Evolutionary conservation across 2,113 vertebrate species (phyloP).

Genomic region (Laticauda colubrina): DNA sequence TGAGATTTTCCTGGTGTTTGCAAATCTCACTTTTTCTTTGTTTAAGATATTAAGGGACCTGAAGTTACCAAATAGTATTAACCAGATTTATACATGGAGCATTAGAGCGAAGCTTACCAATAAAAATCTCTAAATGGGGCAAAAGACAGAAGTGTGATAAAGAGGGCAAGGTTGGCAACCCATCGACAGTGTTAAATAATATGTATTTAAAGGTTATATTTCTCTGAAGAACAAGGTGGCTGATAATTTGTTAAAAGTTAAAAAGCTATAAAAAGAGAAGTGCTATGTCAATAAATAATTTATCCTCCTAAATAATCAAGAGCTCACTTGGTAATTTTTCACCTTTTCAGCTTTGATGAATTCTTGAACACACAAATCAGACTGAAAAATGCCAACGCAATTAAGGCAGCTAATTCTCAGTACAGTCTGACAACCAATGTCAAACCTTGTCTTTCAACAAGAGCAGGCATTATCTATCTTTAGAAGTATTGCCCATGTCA

Average conservation of each 20-base stretch:
- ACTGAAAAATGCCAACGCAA: neutral
- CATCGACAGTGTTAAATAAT: neutral
- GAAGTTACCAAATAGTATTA: neutral
- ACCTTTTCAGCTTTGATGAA: slow-evolving; percentile 1
- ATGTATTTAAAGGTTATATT: neutral
- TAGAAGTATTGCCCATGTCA: neutral
- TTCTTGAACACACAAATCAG: neutral
- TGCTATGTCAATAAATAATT: slow-evolving; percentile 3
- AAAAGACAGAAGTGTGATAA: neutral
- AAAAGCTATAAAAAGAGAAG: neutral
- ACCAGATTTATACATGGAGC: neutral
- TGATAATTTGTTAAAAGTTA: neutral
- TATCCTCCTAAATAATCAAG: neutral
- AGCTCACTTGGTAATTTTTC: neutral
- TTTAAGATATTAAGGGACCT: neutral
- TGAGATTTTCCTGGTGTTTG: neutral
- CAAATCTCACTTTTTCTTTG: neutral
- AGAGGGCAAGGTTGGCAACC: neutral
- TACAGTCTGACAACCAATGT: neutral
- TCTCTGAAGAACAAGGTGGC: neutral
- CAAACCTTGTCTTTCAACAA: neutral
- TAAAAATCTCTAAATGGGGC: neutral
- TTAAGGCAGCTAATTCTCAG: neutral
- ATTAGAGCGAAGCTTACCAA: too few species aligned
- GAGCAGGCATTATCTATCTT: neutral